phyloP scores from a whole-genome alignment of 2,797 vertebrate genomes.

The Galago senegalensis region DNA sequence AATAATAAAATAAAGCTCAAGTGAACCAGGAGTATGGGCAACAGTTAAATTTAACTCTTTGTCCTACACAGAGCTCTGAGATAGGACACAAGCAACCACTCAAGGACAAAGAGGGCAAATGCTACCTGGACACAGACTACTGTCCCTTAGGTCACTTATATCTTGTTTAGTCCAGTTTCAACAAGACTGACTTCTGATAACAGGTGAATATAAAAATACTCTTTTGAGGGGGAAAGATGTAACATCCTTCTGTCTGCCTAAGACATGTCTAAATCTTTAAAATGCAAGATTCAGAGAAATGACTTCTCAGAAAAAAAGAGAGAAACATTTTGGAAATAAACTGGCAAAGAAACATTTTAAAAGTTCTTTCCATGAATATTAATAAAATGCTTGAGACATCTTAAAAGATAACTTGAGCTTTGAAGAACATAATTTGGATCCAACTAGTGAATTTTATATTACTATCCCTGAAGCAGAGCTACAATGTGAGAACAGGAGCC shows the following conservation, averaged over 20 bases:
- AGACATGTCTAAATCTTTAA: neutral
- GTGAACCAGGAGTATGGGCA: neutral
- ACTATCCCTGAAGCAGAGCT: neutral
- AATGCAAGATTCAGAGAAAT: neutral
- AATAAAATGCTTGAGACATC: neutral
- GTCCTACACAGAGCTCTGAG: neutral
- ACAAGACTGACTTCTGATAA: neutral
- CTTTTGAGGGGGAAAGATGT: neutral
- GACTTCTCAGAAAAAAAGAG: neutral
- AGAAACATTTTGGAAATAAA: neutral
- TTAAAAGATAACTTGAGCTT: neutral
- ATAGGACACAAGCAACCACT: neutral
- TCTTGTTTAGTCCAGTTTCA: neutral
- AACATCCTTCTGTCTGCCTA: neutral
- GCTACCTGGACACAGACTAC: neutral
- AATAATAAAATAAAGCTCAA: neutral
- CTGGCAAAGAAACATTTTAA: neutral
- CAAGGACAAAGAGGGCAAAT: neutral
- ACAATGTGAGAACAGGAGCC: neutral
- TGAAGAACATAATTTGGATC: neutral
- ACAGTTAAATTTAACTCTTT: neutral
- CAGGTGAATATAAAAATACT: neutral
- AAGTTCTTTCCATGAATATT: neutral
- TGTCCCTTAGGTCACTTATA: neutral
- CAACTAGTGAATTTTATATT: neutral